Percentiles rank a stretch among this genome's conserved stretches.
These are phyloP conservation scores for Upupa epops DNA, from an alignment of 2,113 vertebrate genomes.

Conservation along the genomic window DNA sequence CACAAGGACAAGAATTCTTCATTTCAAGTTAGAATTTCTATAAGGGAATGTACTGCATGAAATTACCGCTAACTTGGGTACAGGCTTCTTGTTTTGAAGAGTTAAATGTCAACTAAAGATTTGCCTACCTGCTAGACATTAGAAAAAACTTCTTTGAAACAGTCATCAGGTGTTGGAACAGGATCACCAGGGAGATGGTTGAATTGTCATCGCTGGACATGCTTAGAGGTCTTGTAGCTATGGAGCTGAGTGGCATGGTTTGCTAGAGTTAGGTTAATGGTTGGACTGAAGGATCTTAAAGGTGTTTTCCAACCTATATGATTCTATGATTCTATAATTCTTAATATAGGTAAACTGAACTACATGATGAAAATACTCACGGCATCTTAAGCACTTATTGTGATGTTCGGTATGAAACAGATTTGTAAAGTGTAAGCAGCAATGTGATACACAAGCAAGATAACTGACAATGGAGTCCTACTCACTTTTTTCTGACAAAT, in stretches of 20 bases:
- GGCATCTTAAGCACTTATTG: not conserved
- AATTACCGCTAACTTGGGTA: not conserved
- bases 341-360: not conserved
- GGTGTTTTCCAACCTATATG: no score
- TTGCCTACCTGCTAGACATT: not conserved
- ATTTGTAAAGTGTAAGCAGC: not conserved
- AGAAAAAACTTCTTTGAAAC: no score
- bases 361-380: not conserved
- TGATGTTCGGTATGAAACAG: not conserved
- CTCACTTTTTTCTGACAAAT: not conserved
- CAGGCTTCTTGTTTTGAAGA: not conserved
- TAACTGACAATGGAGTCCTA: not conserved
- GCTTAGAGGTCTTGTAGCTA: no score
- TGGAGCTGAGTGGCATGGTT: no score
- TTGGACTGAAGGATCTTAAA: no score
- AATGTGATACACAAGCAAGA: not conserved
- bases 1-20: not conserved
- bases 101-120: not conserved
- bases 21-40: not conserved
- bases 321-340: no score
- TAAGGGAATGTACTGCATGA: fast-evolving
- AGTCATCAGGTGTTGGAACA: no score
- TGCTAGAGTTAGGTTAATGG: no score
- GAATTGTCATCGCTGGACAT: no score
- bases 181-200: no score